Conservation (phyloP, 1,140 invertebrate species). For the Tetramorium parvispinum region DNA sequence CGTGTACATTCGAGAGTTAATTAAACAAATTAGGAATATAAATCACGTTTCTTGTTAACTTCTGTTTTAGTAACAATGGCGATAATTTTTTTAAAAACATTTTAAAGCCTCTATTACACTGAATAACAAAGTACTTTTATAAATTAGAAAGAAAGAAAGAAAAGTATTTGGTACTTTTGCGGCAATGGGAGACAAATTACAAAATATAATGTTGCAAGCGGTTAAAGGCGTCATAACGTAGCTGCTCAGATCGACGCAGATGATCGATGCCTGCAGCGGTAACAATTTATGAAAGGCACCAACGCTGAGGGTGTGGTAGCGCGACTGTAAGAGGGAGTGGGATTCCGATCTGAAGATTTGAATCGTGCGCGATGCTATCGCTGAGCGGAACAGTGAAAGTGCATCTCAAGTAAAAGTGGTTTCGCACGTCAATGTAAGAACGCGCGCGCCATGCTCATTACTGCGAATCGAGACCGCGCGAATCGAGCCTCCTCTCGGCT, state of each 20-base stretch:
- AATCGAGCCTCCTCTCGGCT: conserved; percentile 53
- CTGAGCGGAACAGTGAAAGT: conserved; percentile 83
- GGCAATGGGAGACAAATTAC: background rate
- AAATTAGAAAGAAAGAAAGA: background rate
- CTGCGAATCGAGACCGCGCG: conserved; percentile 79
- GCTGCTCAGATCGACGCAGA: background rate
- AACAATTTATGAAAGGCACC: conserved; percentile 19
- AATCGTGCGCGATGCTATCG: conserved; percentile 72
- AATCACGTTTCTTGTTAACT: background rate
- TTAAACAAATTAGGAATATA: background rate
- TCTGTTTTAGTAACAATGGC: background rate
- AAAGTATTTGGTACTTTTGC: background rate
- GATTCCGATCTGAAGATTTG: conserved; percentile 64
- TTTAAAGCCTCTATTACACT: background rate
- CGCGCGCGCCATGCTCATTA: conserved; percentile 73
- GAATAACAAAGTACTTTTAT: background rate
- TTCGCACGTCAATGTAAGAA: conserved; percentile 69
- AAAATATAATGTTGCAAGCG: background rate
- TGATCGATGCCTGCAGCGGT: background rate
- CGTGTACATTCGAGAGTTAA: background rate
- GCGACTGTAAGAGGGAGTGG: conserved; percentile 26
- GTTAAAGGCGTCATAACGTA: background rate
- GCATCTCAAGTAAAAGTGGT: conserved; percentile 81
- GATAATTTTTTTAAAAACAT: background rate
- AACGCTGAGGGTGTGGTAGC: conserved; percentile 27